A percentile compares a stretch with the other conserved stretches of the same genome.
Conservation (phyloP, 2,888 invertebrate species). For the Amphimallon solstitiale region DNA sequence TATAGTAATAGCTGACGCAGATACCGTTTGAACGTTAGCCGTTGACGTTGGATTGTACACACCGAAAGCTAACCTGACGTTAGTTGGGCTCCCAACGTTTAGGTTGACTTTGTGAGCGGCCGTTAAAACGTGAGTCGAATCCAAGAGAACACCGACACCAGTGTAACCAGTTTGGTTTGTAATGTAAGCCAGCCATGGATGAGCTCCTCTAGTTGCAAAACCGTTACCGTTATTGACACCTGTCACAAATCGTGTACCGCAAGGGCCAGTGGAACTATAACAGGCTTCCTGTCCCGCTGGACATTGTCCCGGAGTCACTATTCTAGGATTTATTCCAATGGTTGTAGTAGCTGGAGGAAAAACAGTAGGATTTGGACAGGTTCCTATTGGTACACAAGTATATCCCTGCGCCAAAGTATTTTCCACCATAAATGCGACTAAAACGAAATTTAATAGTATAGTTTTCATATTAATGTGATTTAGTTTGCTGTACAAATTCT, state of each 20-base stretch:
- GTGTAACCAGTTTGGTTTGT: conserved; percentile 65
- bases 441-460: not conserved
- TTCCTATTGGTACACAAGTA: conserved; percentile 53
- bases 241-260: conserved; percentile 64
- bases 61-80: conserved; percentile 47
- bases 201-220: conserved; percentile 59
- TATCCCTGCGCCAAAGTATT: conserved; percentile 38
- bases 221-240: conserved; percentile 62
- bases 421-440: not conserved
- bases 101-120: conserved; percentile 76
- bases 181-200: conserved; percentile 70
- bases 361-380: conserved; percentile 44
- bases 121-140: conserved; percentile 75
- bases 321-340: conserved; percentile 55
- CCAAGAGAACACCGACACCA: conserved; percentile 78
- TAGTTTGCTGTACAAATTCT: not conserved
- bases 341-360: conserved; percentile 40
- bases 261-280: conserved; percentile 51
- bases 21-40: conserved; percentile 42
- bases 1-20: conserved; percentile 50
- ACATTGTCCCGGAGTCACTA: conserved; percentile 54
- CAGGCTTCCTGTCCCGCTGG: conserved; percentile 54
- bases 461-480: not conserved
- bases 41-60: conserved; percentile 44
- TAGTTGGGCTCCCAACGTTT: conserved; percentile 60